Conservation (phyloP, 2,113 vertebrate species). For the Catharus minimus region DNA sequence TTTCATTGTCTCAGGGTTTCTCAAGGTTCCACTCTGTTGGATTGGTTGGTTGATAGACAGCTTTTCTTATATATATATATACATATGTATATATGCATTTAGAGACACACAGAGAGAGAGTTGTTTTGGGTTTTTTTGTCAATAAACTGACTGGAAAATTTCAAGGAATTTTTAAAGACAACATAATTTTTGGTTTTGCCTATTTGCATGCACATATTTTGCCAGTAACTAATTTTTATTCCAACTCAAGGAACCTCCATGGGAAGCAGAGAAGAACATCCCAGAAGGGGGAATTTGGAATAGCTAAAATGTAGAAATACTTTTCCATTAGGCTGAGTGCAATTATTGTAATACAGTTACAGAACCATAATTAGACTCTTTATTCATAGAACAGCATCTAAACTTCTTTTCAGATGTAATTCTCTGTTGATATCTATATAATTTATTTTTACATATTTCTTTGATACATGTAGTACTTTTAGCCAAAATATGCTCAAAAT, state of each 20-base stretch:
- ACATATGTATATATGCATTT: too few species aligned
- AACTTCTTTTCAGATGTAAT: not conserved
- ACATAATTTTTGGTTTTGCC: not conserved
- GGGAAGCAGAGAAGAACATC: not conserved
- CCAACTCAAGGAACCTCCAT: accelerated
- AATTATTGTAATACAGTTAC: not conserved
- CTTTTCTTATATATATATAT: not conserved
- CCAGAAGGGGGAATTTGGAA: not conserved
- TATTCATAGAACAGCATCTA: not conserved
- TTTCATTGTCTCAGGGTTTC: too few species aligned
- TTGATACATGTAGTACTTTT: not conserved
- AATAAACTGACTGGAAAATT: not conserved
- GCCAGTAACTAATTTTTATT: not conserved
- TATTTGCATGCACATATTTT: not conserved
- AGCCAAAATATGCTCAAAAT: not conserved
- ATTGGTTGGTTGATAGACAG: not conserved
- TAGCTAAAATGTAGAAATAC: not conserved
- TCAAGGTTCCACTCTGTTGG: too few species aligned
- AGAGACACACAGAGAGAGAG: too few species aligned
- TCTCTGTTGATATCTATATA: not conserved
- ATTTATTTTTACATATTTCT: not conserved
- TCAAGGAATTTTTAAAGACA: not conserved
- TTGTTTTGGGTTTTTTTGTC: too few species aligned
- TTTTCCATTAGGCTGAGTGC: not conserved
- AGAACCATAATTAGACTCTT: not conserved